Conservation (phyloP, 2,113 vertebrate species). For the Tyrannus savana region DNA sequence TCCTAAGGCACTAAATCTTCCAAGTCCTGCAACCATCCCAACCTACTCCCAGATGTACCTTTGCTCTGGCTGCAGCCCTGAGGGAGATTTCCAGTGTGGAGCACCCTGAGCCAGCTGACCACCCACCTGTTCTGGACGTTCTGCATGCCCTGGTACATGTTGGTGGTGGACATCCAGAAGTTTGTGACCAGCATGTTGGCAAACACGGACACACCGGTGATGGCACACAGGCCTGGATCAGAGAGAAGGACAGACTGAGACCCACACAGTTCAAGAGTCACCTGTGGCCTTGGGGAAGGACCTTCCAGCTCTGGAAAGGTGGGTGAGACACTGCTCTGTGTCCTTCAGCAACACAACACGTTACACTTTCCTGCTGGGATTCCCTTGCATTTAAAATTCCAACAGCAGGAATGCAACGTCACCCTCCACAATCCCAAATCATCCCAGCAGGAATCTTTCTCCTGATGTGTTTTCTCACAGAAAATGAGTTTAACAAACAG, state of each 20-base stretch:
- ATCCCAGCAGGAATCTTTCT: neutral
- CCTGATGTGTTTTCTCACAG: neutral
- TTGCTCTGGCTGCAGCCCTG: neutral
- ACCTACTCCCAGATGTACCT: neutral
- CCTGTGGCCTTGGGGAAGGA: neutral
- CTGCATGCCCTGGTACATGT: conserved; percentile 73
- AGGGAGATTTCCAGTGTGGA: neutral
- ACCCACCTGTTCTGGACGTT: conserved; percentile 78
- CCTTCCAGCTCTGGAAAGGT: neutral
- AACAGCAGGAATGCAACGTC: neutral
- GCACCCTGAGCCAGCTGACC: neutral
- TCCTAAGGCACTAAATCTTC: neutral
- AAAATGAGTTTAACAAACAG: neutral
- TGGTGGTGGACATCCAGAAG: conserved; percentile 83
- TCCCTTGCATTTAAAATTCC: neutral
- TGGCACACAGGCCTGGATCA: conserved; percentile 82
- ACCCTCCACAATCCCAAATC: neutral
- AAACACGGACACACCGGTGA: conserved; percentile 89
- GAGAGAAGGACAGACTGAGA: neutral
- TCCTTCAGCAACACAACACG: neutral
- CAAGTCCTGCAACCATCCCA: neutral
- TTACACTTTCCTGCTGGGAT: neutral
- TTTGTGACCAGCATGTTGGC: conserved; percentile 92
- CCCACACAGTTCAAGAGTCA: neutral
- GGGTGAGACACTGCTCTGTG: neutral